Base-by-base conservation (phyloP, 2,797 vertebrate genomes). In the Staurois parvus region DNA sequence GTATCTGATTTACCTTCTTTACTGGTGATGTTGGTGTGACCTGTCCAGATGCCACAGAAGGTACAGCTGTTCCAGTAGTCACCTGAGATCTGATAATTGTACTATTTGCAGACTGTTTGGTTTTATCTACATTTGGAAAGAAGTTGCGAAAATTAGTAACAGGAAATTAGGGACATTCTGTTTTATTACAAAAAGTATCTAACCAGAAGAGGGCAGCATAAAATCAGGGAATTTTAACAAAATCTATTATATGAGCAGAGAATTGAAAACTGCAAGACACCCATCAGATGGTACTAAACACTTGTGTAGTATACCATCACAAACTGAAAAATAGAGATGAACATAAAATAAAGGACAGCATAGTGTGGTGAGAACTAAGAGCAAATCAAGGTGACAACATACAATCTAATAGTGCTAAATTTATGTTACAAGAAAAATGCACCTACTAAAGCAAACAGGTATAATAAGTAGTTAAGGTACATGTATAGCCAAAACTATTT, bases 21-120 rank as follows among this genome's bases (percentile, higher is more conserved):
- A 96, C 85, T 48, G 97, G 96, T 73, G 98, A 99, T 32, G 97
- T 94, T 87, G 98, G 98, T 83, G 96, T 96, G 88, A 96, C 94
- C 92, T 97, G 97, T 88, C 95, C 96, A 90, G 95, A 93, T 0
- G 95, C 95, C 88, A 95, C 94, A 89, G 97, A 92, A 0, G 96
- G 91, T 73, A 89, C 93, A 77, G 94, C 92, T 37, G 94, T 92
- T 88, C 95, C 90, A 7, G 91, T 93, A 84, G 95, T 62, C 1
- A 95, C 90, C 4, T 92, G 93, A 19, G 95, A 88, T 87, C 91
- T 90, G 45, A 91, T 96, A 26, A 59, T 82, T 72, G 91, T 88
- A 88, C 95, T 97, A 92, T 94, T 96, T 88, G 96, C 93, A 21
- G 96, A 85, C 2, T 94, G 91, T 91, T 98, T 99, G 91, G 91